Base-by-base conservation (phyloP, 2,888 invertebrate genomes). In the Troides aeacus region DNA sequence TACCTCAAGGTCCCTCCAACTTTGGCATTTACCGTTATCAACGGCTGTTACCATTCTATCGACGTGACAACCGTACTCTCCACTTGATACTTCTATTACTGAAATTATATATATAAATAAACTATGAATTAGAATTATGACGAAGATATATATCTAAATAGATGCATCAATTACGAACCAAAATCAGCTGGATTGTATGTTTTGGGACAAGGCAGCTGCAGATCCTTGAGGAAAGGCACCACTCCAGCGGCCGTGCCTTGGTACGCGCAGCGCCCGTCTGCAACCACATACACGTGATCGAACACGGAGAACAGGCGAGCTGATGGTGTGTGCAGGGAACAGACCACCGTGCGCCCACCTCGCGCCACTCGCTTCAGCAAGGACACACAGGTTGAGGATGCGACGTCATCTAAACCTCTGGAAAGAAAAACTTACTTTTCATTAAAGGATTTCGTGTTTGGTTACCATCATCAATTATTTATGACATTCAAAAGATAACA, bases 101-200 rank as follows among this genome's bases (percentile, higher is more conserved):
- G 81, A 5, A 89, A 86, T 30, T 4, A 30, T 30, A 30, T 24
- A 24, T 30, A 30, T 30, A 30, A 30, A 30, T 30, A 30, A 30
- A 30, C 30, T 30, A 30, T 30, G 30, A 30, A 21, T 21, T 21
- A 21, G 21, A 21, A 21, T 21, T 21, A 21, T 21, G 21, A 21
- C 21, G 21, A 21, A 21, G 21, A 21, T 21, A 21, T 21, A 21
- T 21, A 21, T 21, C 21, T 21, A 21, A 1, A 30, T 30, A 30
- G 30, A 30, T 30, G 30, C 30, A 30, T 30, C 30, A 30, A 30
- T 23, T 42, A 18, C 5, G 95, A 88, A 98, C 98, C 95, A 87
- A 98, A 99, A 91, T 99, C 99, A 7, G 99, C 98, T 0, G 99
- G 99, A 87, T 99, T 99, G 83, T 98, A 98, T 76, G 98, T 97